Evolutionary conservation across 1,140 invertebrate genomes (phyloP).

Genomic region (Orius insidiosus): DNA sequence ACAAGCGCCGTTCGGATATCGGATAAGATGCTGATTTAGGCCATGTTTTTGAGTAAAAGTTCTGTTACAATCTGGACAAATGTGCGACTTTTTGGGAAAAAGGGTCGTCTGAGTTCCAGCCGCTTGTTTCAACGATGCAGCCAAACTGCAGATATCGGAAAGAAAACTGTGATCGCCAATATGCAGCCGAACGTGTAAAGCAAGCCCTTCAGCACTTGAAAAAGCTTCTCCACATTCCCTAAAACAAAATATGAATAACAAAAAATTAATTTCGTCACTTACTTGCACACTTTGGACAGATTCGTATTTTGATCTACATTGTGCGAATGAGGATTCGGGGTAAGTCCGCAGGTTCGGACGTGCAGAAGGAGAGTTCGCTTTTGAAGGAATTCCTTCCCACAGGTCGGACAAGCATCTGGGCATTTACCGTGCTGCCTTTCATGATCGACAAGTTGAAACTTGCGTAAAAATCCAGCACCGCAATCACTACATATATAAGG

Average conservation of each 20-base stretch:
- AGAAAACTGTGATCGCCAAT: slow-evolving; percentile 66
- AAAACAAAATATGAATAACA: slow-evolving; percentile 17
- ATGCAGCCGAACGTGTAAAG: slow-evolving; percentile 62
- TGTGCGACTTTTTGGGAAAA: slow-evolving; percentile 48
- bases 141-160: slow-evolving; percentile 66
- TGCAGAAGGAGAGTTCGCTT: slow-evolving; percentile 61
- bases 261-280: slow-evolving; percentile 18
- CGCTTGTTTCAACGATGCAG: slow-evolving; percentile 43
- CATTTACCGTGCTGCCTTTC: slow-evolving; percentile 57
- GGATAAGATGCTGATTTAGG: slow-evolving; percentile 42
- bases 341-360: slow-evolving; percentile 21
- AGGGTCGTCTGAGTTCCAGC: slow-evolving; percentile 20
- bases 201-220: slow-evolving; percentile 51
- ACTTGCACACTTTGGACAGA: slow-evolving; percentile 29
- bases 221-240: slow-evolving; percentile 47
- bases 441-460: slow-evolving; percentile 70
- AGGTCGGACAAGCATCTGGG: slow-evolving; percentile 61
- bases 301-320: slow-evolving; percentile 13
- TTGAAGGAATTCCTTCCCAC: slow-evolving; percentile 67
- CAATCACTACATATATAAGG: slow-evolving; percentile 66
- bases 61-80: slow-evolving; percentile 65
- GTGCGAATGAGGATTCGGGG: slow-evolving; percentile 12
- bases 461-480: slow-evolving; percentile 62
- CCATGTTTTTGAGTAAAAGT: slow-evolving; percentile 70
- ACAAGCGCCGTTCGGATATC: slow-evolving; percentile 61